Percentiles rank a stretch among this genome's conserved stretches.
phyloP scores from a whole-genome alignment of 2,797 vertebrate species.

The Clangula hyemalis region DNA sequence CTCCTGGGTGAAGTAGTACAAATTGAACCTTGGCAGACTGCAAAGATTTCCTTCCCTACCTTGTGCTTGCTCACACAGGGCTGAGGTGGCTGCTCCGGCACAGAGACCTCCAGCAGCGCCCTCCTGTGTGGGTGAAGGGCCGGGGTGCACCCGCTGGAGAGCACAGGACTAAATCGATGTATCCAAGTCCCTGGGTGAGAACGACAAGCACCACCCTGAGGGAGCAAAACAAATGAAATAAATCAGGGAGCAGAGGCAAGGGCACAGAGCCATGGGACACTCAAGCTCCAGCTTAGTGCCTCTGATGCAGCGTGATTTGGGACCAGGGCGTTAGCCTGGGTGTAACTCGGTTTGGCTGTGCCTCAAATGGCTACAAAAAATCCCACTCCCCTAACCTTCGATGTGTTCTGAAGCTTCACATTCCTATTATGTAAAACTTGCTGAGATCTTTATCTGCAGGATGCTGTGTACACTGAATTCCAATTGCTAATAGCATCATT shows the following conservation, averaged over 20 bases:
- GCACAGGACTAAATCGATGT: not conserved
- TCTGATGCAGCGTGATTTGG: not conserved
- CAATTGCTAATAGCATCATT: conserved; percentile 44
- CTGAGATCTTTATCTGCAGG: not conserved
- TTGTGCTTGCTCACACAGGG: not conserved
- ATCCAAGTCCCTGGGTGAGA: not conserved
- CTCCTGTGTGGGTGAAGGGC: not conserved
- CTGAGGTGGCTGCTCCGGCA: not conserved
- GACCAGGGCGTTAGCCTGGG: not conserved
- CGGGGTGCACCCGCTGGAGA: too few species aligned
- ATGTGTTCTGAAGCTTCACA: not conserved
- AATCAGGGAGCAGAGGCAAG: not conserved
- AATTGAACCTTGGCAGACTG: not conserved
- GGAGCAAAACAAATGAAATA: not conserved
- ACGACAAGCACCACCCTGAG: not conserved
- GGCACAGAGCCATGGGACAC: not conserved
- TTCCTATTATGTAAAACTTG: not conserved
- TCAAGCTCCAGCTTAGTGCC: not conserved
- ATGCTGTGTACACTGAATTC: not conserved
- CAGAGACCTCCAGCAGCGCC: not conserved
- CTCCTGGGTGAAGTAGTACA: not conserved
- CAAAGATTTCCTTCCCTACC: not conserved
- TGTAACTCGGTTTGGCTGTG: not conserved
- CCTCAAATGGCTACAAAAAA: not conserved
- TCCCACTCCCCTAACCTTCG: not conserved